These are phyloP conservation scores for Lepidurus arcticus DNA, from an alignment of 1,140 invertebrate genomes.

Conservation along the genomic window DNA sequence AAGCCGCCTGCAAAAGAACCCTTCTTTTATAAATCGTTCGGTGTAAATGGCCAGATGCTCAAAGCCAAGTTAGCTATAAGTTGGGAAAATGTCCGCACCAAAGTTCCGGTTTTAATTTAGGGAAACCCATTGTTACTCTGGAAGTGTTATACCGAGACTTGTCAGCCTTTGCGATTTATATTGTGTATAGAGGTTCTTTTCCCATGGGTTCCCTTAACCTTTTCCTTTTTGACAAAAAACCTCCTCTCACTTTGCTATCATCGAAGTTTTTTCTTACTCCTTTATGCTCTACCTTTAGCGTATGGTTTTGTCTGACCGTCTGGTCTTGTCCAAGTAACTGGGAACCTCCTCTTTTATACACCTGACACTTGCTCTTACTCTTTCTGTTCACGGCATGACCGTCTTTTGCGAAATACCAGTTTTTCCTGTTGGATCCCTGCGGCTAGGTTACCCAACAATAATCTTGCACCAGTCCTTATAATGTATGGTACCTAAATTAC, in stretches of 20 bases:
- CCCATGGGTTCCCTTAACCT: neutral
- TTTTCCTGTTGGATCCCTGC: neutral
- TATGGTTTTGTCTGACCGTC: neutral
- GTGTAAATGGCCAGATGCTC: neutral
- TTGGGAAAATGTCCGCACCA: neutral
- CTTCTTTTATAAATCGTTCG: neutral
- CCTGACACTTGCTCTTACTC: slow-evolving; percentile 14
- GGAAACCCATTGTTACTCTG: neutral
- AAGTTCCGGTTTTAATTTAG: slow-evolving; percentile 2
- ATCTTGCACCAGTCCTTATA: neutral
- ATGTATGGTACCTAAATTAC: slow-evolving; percentile 9
- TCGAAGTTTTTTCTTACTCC: neutral
- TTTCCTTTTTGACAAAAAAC: neutral
- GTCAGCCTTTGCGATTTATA: neutral
- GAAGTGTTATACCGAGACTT: neutral
- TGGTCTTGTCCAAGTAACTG: neutral
- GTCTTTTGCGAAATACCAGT: slow-evolving; percentile 14
- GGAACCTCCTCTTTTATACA: neutral
- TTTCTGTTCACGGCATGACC: neutral
- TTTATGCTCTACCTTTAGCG: neutral
- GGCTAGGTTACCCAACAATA: neutral
- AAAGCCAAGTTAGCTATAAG: neutral
- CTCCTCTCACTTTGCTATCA: neutral
- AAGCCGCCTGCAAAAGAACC: slow-evolving; percentile 1
- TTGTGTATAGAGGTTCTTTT: neutral